A percentile compares a stretch with the other conserved stretches of the same genome.
Conservation (phyloP, 2,888 invertebrate species). For the Atherix ibis region DNA sequence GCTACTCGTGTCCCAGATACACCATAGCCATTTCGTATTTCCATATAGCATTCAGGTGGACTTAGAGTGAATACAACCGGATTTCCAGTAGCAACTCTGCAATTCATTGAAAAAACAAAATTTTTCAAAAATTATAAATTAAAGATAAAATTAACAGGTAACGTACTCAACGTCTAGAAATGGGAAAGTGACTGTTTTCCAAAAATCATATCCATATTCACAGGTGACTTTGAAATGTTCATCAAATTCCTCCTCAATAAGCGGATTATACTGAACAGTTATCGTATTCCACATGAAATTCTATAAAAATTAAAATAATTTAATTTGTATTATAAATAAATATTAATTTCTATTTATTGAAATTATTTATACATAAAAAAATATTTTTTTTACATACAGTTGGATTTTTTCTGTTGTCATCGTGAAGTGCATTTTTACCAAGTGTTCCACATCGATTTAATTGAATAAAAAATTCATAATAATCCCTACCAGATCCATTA, state of each 20-base stretch:
- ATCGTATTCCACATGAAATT: constrained; percentile 96
- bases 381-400: too few species aligned
- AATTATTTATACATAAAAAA: not conserved
- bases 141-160: too few species aligned
- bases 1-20: constrained; percentile 70
- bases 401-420: constrained; percentile 70
- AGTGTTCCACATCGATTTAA: constrained; percentile 82
- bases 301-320: constrained; percentile 41
- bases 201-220: constrained; percentile 91
- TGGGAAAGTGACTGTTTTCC: constrained; percentile 92
- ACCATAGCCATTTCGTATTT: constrained; percentile 82
- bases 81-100: constrained; percentile 82
- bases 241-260: constrained; percentile 87
- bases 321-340: constrained; percentile 5
- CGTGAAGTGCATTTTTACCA: constrained; percentile 73
- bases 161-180: constrained; percentile 89
- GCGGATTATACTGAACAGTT: constrained; percentile 82
- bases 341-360: too few species aligned
- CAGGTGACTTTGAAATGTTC: constrained; percentile 93
- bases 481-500: constrained; percentile 79
- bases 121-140: not conserved
- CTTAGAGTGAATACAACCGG: constrained; percentile 85
- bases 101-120: constrained; percentile 2
- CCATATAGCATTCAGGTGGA: constrained; percentile 92
- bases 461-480: constrained; percentile 88